phyloP scores from a whole-genome alignment of 2,888 invertebrate genomes.

The Gortyna flavago region DNA sequence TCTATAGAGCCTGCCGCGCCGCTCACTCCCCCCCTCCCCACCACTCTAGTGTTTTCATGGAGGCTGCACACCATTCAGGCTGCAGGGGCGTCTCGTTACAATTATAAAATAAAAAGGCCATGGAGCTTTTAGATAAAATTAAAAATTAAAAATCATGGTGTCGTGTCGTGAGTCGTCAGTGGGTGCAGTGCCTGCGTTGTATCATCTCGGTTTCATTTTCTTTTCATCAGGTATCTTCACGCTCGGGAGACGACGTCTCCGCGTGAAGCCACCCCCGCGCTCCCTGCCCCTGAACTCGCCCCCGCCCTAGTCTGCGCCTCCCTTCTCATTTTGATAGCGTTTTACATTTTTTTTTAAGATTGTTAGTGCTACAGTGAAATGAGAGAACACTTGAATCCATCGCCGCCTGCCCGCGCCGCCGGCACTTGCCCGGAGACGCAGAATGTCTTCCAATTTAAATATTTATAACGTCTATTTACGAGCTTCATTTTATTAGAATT shows the following conservation, averaged over 20 bases:
- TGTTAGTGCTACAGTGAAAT: slow-evolving; percentile 66
- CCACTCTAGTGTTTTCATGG: slow-evolving; percentile 3
- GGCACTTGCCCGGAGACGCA: slow-evolving; percentile 5
- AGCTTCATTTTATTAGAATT: slow-evolving; percentile 44
- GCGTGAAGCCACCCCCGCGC: slow-evolving; percentile 50
- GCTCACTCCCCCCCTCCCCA: no score
- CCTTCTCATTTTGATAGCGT: slow-evolving; percentile 75
- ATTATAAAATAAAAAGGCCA: slow-evolving; percentile 63
- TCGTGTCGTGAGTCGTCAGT: slow-evolving; percentile 19
- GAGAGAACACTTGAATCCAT: slow-evolving; percentile 56
- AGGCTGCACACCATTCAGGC: slow-evolving; percentile 34
- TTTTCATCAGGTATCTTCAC: slow-evolving; percentile 85
- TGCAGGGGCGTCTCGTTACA: slow-evolving; percentile 62
- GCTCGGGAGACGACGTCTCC: slow-evolving; percentile 78
- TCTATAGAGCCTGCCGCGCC: slow-evolving; percentile 9
- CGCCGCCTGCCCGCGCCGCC: slow-evolving; percentile 2
- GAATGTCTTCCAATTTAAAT: slow-evolving; percentile 41
- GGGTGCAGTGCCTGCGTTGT: slow-evolving; percentile 61
- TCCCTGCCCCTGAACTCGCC: slow-evolving; percentile 1
- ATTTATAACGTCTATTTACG: slow-evolving; percentile 50
- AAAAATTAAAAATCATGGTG: slow-evolving; percentile 39
- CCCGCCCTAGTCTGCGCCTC: slow-evolving; percentile 50
- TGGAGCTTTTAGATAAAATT: slow-evolving; percentile 49
- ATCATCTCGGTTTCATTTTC: slow-evolving; percentile 82
- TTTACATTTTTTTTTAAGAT: slow-evolving; percentile 74